Conservation (phyloP, 2,113 vertebrate genomes). For the Pardalotus punctatus region DNA sequence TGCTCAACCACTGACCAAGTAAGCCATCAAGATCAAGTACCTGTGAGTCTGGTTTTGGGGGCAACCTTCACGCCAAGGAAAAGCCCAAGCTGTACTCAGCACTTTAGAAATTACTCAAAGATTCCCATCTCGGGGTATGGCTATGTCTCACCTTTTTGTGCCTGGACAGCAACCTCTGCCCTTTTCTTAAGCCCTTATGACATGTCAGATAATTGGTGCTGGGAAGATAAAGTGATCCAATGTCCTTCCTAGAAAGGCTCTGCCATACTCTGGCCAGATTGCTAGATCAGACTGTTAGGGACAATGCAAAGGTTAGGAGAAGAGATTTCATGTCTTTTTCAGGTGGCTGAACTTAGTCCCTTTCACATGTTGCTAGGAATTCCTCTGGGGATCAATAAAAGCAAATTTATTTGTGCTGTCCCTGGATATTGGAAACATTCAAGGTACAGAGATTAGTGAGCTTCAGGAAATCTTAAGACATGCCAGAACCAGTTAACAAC, state of each 20-base stretch:
- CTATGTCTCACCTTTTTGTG: not conserved
- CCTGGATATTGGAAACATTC: not conserved
- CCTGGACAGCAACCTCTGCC: not conserved
- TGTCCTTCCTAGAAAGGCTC: not conserved
- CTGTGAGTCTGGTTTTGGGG: conserved; percentile 13
- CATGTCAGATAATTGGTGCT: not conserved
- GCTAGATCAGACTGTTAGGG: not conserved
- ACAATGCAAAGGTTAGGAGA: not conserved
- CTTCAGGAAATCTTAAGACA: not conserved
- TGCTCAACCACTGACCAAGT: not conserved
- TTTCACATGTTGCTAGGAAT: not conserved
- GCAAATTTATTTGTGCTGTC: not conserved
- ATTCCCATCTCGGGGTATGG: not conserved
- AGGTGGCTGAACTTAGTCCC: not conserved
- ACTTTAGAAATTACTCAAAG: not conserved
- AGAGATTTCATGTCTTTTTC: not conserved
- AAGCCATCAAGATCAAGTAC: not conserved
- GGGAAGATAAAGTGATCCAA: not conserved
- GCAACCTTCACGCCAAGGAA: not conserved
- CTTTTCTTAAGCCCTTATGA: not conserved
- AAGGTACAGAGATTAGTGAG: not conserved
- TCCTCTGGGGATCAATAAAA: not conserved
- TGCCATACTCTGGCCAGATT: not conserved
- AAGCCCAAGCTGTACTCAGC: not conserved
- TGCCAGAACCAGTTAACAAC: not conserved